These are phyloP conservation scores for Hippasteria phrygiana DNA, from an alignment of 53 echinoderm and acorn worm species.

Conservation along the genomic window DNA sequence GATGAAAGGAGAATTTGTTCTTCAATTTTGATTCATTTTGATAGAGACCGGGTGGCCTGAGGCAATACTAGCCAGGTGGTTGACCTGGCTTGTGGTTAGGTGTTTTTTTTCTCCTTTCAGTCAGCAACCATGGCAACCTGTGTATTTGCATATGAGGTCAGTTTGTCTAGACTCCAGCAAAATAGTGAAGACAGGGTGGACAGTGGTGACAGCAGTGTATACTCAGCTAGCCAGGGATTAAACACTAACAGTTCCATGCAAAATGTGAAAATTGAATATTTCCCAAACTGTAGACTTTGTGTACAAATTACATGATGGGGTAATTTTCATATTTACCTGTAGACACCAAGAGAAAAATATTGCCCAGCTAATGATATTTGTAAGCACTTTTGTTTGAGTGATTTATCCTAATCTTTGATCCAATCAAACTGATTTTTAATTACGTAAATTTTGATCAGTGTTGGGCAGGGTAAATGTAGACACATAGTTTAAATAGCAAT, in stretches of 20 bases:
- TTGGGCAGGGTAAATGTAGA: no score
- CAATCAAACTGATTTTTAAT: no score
- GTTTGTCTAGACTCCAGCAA: slow-evolving; percentile 36
- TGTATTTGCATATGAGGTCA: slow-evolving; percentile 52
- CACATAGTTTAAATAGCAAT: no score
- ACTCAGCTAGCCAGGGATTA: background rate
- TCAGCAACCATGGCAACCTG: slow-evolving; percentile 55
- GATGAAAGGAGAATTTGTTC: slow-evolving; percentile 34
- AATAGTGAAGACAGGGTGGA: background rate
- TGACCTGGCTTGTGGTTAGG: slow-evolving; percentile 27
- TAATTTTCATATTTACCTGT: no score
- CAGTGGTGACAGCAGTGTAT: background rate
- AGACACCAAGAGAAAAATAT: no score
- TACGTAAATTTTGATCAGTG: no score
- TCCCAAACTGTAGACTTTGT: no score
- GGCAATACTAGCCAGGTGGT: slow-evolving; percentile 34
- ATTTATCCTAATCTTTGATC: no score
- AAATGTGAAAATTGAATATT: no score
- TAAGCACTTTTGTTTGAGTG: no score
- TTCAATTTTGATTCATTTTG: slow-evolving; percentile 46
- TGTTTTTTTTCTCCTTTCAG: background rate
- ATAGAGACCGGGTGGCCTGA: slow-evolving; percentile 6
- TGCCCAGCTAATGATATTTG: no score
- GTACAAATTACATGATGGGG: no score
- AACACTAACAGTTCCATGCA: background rate